Evolutionary conservation across 1,140 invertebrate species (phyloP), one percentile per base, ranked within the genome.

Genomic region (Trinorchestia longiramus): DNA sequence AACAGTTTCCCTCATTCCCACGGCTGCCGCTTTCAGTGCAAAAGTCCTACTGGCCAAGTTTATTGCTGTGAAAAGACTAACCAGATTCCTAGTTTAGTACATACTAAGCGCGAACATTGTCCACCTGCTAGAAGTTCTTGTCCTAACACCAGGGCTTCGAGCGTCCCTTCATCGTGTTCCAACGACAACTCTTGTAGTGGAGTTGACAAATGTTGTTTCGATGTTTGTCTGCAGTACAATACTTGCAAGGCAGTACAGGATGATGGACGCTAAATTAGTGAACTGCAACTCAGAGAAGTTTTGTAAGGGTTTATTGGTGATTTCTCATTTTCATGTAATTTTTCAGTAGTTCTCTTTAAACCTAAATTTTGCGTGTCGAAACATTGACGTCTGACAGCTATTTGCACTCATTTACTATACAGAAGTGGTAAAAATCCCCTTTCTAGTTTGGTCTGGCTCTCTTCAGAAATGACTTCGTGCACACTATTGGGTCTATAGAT

Each of bases 21-120:
- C 47, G 43, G 17, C 41, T 96, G 95, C 95, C 95, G 96, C n/a
- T 95, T 95, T 95, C 95, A 95, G 95, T 96, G 96, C 62, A 53
- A 19, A 53, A 53, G 47, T 19, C 47, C 47, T 53, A 53, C 95
- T 43, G 94, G 62, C 28, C 95, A 96, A 95, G 91, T 53, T 15
- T 96, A 96, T 43, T 96, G 96, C 57, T 96, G 96, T 40, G 95
- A 95, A 53, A 92, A 91, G 47, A 94, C 0, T 44, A 92, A 36
- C 40, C 19, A 96, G 43, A 62, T 45, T n/a, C 95, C 57, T 6
- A 95, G 87, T 47, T 42, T 19, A n/a, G 88, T 44, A 0, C 95
- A 90, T 43, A 41, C 95, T 45, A 96, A 96, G 57, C 94, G 95
- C 0, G 95, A 95, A 28, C 87, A 43, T 40, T 96, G 96, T 42